Conservation (phyloP, 2,888 invertebrate genomes). For the Isotomurus palustris region DNA sequence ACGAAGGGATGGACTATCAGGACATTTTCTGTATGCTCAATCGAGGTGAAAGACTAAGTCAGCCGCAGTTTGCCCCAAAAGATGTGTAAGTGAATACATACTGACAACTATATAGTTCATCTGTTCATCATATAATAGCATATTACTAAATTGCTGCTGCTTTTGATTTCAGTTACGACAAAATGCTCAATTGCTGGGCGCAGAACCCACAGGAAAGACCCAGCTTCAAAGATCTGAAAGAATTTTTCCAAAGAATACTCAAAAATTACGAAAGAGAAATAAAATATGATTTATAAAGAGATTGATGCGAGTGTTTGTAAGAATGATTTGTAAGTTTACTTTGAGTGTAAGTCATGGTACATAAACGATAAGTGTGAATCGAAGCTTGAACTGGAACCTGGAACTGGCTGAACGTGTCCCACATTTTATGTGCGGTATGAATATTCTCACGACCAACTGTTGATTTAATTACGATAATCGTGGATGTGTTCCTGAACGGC, state of each 20-base stretch:
- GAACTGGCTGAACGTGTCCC: not conserved
- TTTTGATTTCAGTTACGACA: not conserved
- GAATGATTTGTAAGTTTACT: not conserved
- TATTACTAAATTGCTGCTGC: too few species aligned
- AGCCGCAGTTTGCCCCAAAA: not conserved
- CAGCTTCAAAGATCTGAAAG: not conserved
- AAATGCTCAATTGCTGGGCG: not conserved
- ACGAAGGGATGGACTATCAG: not conserved
- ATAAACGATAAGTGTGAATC: too few species aligned
- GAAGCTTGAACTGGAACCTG: too few species aligned
- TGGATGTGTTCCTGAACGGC: not conserved
- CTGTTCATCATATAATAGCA: too few species aligned
- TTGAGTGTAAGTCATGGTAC: too few species aligned
- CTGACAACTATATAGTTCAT: too few species aligned
- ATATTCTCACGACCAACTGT: constrained; percentile 7
- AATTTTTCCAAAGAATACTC: not conserved
- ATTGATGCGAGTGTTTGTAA: not conserved
- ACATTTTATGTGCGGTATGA: not conserved
- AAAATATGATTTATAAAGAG: not conserved
- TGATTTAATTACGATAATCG: not conserved
- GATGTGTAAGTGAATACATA: too few species aligned
- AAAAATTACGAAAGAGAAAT: not conserved
- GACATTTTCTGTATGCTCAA: not conserved
- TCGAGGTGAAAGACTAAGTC: not conserved
- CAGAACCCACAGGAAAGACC: not conserved